Evolutionary conservation across 2,888 invertebrate species (phyloP).

Genomic region (Alloplasta piceator): DNA sequence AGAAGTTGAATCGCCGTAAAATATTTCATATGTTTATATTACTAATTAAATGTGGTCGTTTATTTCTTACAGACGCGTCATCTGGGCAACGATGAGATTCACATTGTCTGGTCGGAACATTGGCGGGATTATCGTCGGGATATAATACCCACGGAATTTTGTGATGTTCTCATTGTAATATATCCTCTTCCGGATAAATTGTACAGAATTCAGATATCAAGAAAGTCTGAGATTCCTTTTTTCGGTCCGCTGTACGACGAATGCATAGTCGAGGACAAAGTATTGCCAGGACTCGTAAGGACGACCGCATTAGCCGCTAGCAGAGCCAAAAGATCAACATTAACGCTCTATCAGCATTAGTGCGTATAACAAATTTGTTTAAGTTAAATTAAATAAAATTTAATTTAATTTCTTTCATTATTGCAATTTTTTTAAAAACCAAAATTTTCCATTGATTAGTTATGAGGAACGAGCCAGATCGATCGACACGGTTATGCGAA

Average conservation of each 20-base stretch:
- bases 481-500: conserved; percentile 92
- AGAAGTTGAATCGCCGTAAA: no score
- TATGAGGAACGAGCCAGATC: conserved; percentile 95
- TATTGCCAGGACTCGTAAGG: conserved; percentile 93
- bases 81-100: conserved; percentile 98
- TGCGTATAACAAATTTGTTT: conserved; percentile 84
- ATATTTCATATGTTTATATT: background rate
- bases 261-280: conserved; percentile 89
- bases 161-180: conserved; percentile 98
- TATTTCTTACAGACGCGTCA: conserved; percentile 90
- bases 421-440: conserved; percentile 11
- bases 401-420: conserved; percentile 28
- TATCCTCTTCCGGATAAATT: conserved; percentile 95
- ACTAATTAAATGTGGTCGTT: no score
- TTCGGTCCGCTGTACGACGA: conserved; percentile 99
- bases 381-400: conserved; percentile 8
- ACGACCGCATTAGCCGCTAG: conserved; percentile 97
- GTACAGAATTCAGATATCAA: conserved; percentile 93
- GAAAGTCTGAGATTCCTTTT: conserved; percentile 88
- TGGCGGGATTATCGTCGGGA: conserved; percentile 97
- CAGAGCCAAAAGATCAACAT: conserved; percentile 93
- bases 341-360: conserved; percentile 96
- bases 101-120: conserved; percentile 99
- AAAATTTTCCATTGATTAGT: no score
- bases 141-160: conserved; percentile 99